Percentiles rank a stretch among this genome's conserved stretches.
Conservation (phyloP, 2,797 vertebrate species). For the Lepus townsendii region DNA sequence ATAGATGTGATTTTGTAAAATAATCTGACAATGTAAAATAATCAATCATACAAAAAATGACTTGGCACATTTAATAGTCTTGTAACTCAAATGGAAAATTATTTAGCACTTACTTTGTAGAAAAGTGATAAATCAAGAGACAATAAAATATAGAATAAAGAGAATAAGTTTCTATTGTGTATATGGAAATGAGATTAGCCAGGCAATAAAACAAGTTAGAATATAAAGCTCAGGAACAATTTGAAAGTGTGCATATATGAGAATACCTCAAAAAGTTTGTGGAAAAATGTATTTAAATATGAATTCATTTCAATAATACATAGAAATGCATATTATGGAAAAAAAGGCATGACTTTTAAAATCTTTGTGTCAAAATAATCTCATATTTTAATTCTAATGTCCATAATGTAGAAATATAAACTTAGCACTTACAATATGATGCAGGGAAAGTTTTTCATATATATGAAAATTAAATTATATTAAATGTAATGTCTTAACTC, state of each 20-base stretch:
- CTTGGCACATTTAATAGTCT: not conserved
- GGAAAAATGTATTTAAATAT: too few species aligned
- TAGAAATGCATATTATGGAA: too few species aligned
- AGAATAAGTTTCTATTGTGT: not conserved
- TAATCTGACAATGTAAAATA: not conserved
- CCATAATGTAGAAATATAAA: not conserved
- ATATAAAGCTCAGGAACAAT: not conserved
- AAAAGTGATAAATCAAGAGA: not conserved
- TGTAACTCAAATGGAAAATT: not conserved
- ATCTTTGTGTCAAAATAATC: too few species aligned
- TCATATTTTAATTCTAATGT: too few species aligned
- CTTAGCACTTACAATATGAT: not conserved
- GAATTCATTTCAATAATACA: too few species aligned
- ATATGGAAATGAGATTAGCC: not conserved
- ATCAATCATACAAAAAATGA: not conserved
- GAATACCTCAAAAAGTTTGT: too few species aligned
- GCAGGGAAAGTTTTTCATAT: not conserved
- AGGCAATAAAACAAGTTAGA: not conserved
- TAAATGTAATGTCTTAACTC: not conserved
- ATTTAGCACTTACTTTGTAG: not conserved
- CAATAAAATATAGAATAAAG: not conserved
- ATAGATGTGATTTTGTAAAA: not conserved
- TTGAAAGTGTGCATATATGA: too few species aligned
- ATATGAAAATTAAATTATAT: not conserved
- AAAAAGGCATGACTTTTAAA: too few species aligned